Evolutionary conservation across 2,797 vertebrate species (phyloP), one percentile per base, ranked within the genome.

Genomic region (Alauda arvensis): DNA sequence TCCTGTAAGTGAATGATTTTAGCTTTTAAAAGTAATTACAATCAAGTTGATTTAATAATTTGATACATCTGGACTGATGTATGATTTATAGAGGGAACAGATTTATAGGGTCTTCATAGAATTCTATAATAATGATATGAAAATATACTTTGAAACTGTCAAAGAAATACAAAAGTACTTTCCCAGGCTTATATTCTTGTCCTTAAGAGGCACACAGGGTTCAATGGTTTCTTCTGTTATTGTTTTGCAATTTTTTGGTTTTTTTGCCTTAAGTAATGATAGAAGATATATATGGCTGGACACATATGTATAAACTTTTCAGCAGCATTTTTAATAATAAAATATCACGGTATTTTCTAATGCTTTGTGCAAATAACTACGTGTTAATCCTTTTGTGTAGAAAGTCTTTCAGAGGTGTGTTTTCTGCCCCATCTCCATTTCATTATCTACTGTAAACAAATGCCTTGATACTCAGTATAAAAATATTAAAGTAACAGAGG

Each of bases 291-390:
- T 98, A 98, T 99, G 98, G 98, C 98, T 98, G 98, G 98, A 98
- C 97, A 98, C 98, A 97, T 96, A 97, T 99, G 98, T 99, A 98
- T 98, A 98, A 98, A 99, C 94, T 97, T 99, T 99, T 99, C 98
- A 98, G 98, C 98, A 97, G 97, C 98, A 97, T 98, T 99, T 99
- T 98, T 99, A 99, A 99, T 97, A 97, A 97, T 99, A 98, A 99
- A 99, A 98, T 98, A 98, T 98, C 97, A 98, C 98, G 97, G 97
- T 99, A 99, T 99, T 99, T 99, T 99, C 98, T 99, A 99, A 98
- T 97, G 96, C 94, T 98, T 98, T 96, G 98, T 97, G 96, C 96
- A 95, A 94, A 96, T 90, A 96, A 95, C 97, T 95, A 92, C 34
- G 94, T 94, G 93, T 97, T 97, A 78, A 56, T 96, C 91, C 65